Conservation (phyloP, 2,888 invertebrate genomes). For the Osedax fenrisi region DNA sequence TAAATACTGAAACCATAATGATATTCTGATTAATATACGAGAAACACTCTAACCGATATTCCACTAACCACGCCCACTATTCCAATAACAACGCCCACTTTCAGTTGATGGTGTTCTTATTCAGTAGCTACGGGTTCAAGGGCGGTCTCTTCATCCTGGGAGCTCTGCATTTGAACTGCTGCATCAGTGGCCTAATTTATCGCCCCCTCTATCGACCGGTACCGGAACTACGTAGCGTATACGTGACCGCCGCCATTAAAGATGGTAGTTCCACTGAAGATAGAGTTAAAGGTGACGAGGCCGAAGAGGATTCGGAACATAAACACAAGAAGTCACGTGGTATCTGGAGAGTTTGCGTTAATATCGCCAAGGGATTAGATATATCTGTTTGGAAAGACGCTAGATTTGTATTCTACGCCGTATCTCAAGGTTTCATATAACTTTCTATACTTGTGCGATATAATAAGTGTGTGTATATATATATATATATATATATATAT, state of each 20-base stretch:
- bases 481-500: no score
- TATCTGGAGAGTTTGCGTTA: neutral
- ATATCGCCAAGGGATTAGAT: neutral
- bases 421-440: no score
- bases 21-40: no score
- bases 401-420: neutral
- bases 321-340: neutral
- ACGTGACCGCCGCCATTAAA: neutral
- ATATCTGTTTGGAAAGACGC: conserved; percentile 5
- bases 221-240: neutral
- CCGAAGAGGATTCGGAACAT: neutral
- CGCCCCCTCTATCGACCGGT: neutral
- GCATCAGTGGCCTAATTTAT: conserved; percentile 15
- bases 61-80: no score
- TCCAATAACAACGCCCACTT: no score
- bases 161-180: neutral
- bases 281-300: neutral
- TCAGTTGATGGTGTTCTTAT: conserved; percentile 11
- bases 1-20: no score
- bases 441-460: no score
- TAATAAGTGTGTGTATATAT: no score
- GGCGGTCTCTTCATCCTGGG: conserved; percentile 16
- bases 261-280: neutral
- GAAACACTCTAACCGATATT: no score
- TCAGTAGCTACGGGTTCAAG: conserved; percentile 18